phyloP scores from a whole-genome alignment of 2,888 invertebrate genomes.

The Trilocha varians region DNA sequence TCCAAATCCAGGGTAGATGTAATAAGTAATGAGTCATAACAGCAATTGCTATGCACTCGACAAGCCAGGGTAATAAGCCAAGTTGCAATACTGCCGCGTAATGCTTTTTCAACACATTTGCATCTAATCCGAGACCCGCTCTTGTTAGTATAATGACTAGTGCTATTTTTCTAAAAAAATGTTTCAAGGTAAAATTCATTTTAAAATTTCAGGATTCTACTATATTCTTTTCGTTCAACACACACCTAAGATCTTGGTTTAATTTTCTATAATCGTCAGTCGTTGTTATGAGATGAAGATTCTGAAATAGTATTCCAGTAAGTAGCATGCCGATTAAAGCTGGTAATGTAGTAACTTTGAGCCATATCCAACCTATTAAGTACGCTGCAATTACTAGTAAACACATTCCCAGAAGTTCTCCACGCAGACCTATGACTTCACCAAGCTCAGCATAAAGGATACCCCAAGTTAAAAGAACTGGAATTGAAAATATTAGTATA shows the following conservation, averaged over 20 bases:
- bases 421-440: constrained; percentile 75
- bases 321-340: constrained; percentile 84
- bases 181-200: no score
- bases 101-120: constrained; percentile 79
- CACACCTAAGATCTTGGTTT: constrained; percentile 76
- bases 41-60: constrained; percentile 78
- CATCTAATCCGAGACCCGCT: constrained; percentile 89
- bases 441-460: constrained; percentile 78
- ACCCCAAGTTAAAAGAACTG: constrained; percentile 78
- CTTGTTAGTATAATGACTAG: constrained; percentile 86
- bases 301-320: constrained; percentile 80
- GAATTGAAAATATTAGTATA: constrained; percentile 20
- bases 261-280: constrained; percentile 76
- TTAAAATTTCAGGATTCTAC: no score
- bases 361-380: constrained; percentile 79
- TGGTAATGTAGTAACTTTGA: constrained; percentile 79
- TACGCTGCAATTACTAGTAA: constrained; percentile 78
- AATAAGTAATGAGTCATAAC: constrained; percentile 78
- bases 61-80: constrained; percentile 83
- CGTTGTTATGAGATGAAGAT: constrained; percentile 74
- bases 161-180: constrained; percentile 79
- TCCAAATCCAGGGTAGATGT: constrained; percentile 85
- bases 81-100: constrained; percentile 82
- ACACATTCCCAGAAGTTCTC: constrained; percentile 78
- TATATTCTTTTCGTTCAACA: constrained; percentile 23